These are phyloP conservation scores for Apodemus speciosus DNA, from an alignment of 2,113 vertebrate genomes.

Conservation along the genomic window DNA sequence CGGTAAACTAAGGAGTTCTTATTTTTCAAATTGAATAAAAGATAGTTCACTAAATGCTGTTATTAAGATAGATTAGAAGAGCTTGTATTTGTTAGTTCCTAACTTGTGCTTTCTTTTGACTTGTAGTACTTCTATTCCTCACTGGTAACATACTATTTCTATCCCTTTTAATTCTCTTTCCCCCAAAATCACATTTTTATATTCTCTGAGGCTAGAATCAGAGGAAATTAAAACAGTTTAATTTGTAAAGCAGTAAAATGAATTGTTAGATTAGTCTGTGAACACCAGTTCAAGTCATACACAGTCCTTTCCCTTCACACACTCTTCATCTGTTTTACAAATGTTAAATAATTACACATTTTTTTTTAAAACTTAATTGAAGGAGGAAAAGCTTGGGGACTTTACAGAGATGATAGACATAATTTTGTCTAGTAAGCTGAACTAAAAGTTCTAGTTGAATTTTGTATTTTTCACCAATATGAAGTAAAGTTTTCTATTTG, in stretches of 20 bases:
- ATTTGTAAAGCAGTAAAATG: background rate
- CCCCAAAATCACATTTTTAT: background rate
- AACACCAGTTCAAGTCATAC: background rate
- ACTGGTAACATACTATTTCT: too few relatives aligned
- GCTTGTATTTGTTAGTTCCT: too few relatives aligned
- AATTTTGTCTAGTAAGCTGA: constrained; percentile 3
- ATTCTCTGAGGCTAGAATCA: background rate
- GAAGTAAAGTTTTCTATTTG: background rate
- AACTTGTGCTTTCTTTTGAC: too few relatives aligned
- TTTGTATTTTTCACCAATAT: constrained; percentile 16
- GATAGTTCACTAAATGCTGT: too few relatives aligned
- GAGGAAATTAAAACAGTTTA: background rate
- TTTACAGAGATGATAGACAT: constrained; percentile 28
- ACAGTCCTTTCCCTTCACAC: background rate
- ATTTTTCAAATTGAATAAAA: too few relatives aligned
- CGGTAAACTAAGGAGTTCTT: too few relatives aligned
- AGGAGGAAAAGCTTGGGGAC: background rate
- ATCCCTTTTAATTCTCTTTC: background rate
- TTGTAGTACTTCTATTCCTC: too few relatives aligned
- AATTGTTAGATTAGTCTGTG: constrained; percentile 1
- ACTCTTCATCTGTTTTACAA: background rate
- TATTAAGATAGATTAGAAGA: too few relatives aligned
- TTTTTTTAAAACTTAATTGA: background rate
- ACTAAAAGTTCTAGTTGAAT: background rate
- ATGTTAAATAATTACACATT: constrained; percentile 2